Evolutionary conservation across 2,888 invertebrate species (phyloP).

Genomic region (Pyralis farinalis): DNA sequence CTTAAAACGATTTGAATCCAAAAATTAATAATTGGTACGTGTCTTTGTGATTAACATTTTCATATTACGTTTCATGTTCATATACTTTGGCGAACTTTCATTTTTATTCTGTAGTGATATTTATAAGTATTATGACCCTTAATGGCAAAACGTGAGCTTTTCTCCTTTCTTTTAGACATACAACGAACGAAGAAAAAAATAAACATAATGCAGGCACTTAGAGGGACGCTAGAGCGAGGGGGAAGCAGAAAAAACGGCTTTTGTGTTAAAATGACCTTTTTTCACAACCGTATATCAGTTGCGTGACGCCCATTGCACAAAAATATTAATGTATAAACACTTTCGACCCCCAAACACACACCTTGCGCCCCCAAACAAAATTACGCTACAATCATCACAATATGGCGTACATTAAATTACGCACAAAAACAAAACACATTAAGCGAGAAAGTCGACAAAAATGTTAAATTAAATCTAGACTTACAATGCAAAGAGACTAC

Average conservation of each 20-base stretch:
- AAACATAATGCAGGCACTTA: slow-evolving; percentile 31
- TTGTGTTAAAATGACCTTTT: slow-evolving; percentile 28
- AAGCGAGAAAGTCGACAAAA: slow-evolving; percentile 18
- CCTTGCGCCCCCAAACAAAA: slow-evolving; percentile 32
- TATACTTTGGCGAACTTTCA: too few species aligned
- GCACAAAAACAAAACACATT: slow-evolving; percentile 35
- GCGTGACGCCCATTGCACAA: slow-evolving; percentile 38
- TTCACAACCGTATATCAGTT: slow-evolving; percentile 25
- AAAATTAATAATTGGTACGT: too few species aligned
- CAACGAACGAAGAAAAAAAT: slow-evolving; percentile 15
- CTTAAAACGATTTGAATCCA: too few species aligned
- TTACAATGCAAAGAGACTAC: slow-evolving; percentile 27
- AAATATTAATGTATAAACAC: slow-evolving; percentile 49
- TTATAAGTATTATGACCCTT: too few species aligned
- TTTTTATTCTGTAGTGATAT: too few species aligned
- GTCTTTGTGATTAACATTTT: too few species aligned
- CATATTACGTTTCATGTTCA: too few species aligned
- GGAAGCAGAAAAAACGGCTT: slow-evolving; percentile 15
- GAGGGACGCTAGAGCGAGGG: slow-evolving; percentile 20
- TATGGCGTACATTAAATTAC: slow-evolving; percentile 17
- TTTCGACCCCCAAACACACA: slow-evolving; percentile 30
- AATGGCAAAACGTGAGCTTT: slow-evolving; percentile 25
- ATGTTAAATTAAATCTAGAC: slow-evolving; percentile 33
- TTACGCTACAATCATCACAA: slow-evolving; percentile 36
- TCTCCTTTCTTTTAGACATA: slow-evolving; percentile 19